Evolutionary conservation across 2,113 vertebrate genomes (phyloP).

Genomic region (Siphamia tubifer): DNA sequence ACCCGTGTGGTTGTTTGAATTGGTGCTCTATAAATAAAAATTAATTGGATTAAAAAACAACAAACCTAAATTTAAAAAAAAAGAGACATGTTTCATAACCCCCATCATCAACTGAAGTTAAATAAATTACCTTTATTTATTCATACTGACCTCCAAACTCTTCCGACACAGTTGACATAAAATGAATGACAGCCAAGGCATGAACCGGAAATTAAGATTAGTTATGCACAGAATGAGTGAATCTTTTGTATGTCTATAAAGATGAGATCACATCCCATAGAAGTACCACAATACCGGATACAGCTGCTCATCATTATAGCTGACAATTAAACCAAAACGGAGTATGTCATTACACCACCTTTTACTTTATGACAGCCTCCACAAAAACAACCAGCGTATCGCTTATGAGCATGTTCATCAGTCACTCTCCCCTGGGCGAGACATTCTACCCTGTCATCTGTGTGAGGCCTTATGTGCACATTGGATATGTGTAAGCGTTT

Average conservation of each 20-base stretch:
- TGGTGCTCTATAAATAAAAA: too few relatives aligned
- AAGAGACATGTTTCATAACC: too few relatives aligned
- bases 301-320: constrained; percentile 53
- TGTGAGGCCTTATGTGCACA: background rate
- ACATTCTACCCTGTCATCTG: constrained; percentile 8
- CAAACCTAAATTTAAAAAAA: too few relatives aligned
- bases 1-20: too few relatives aligned
- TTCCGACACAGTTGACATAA: background rate
- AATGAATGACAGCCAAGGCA: constrained; percentile 1
- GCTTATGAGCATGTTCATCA: constrained; percentile 32
- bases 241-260: background rate
- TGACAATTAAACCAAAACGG: constrained; percentile 14
- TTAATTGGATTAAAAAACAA: too few relatives aligned
- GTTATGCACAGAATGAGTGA: background rate
- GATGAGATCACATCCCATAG: constrained; percentile 51
- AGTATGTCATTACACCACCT: constrained; percentile 37
- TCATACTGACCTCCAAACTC: background rate
- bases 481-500: background rate
- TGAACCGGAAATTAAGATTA: constrained; percentile 10
- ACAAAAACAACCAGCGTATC: background rate
- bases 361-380: background rate
- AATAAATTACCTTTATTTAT: background rate
- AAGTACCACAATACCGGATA: constrained; percentile 4
- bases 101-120: too few relatives aligned
- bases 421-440: background rate